Conservation (phyloP, 2,888 invertebrate genomes). For the Troides helena region DNA sequence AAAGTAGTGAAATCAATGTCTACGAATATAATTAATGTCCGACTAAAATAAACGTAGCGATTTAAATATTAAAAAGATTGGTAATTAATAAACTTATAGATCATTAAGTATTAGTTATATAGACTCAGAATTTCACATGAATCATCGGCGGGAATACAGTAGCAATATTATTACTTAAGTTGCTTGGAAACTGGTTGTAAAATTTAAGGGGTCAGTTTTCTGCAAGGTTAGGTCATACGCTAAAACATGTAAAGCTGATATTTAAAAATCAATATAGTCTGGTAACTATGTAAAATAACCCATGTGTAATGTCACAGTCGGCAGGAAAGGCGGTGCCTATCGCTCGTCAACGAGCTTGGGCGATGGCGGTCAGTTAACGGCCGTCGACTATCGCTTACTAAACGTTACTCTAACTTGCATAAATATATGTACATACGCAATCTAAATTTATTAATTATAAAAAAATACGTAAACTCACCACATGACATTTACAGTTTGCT, state of each 20-base stretch:
- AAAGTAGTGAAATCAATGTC: too few species aligned
- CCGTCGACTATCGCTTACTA: constrained; percentile 43
- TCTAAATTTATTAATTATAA: constrained; percentile 15
- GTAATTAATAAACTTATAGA: background rate
- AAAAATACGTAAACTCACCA: constrained; percentile 61
- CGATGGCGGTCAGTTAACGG: constrained; percentile 79
- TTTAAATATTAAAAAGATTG: too few species aligned
- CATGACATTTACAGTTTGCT: constrained; percentile 63
- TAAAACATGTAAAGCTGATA: constrained; percentile 9
- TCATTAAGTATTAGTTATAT: constrained; percentile 13
- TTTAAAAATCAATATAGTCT: constrained; percentile 24
- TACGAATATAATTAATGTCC: too few species aligned
- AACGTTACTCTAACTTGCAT: constrained; percentile 35
- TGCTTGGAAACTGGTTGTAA: constrained; percentile 29
- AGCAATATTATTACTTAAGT: constrained; percentile 31
- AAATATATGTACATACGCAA: constrained; percentile 24
- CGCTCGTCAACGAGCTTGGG: constrained; percentile 62
- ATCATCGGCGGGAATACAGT: constrained; percentile 37
- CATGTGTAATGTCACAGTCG: constrained; percentile 46
- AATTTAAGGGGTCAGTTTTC: constrained; percentile 37
- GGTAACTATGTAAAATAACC: constrained; percentile 35
- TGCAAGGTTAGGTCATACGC: constrained; percentile 46
- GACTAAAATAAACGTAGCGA: too few species aligned
- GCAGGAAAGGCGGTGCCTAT: constrained; percentile 65
- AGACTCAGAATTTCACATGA: constrained; percentile 32